Evolutionary conservation across 2,888 invertebrate genomes (phyloP).

Genomic region (Ophion obscuratus): DNA sequence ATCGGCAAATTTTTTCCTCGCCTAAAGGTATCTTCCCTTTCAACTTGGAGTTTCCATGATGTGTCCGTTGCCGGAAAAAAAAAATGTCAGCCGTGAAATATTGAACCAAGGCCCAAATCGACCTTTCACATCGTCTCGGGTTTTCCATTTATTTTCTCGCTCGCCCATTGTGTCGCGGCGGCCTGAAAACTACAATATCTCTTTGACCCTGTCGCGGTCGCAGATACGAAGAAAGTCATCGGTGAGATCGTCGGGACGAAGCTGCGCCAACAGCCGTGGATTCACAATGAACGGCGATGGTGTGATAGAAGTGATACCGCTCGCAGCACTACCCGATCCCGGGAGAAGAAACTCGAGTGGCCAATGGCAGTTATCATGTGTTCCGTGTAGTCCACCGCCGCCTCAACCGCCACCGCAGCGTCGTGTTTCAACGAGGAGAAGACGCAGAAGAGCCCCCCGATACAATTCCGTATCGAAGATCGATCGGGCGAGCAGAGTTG

Average conservation of each 20-base stretch:
- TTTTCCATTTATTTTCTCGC: not conserved
- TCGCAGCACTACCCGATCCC: slow-evolving; percentile 86
- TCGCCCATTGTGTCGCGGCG: not conserved
- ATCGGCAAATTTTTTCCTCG: too few relatives aligned
- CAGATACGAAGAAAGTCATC: slow-evolving; percentile 72
- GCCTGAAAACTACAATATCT: not conserved
- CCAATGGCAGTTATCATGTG: slow-evolving; percentile 81
- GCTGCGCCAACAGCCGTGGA: slow-evolving; percentile 65
- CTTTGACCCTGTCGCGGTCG: slow-evolving; percentile 11
- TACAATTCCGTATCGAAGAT: slow-evolving; percentile 93
- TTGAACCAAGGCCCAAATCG: too few relatives aligned
- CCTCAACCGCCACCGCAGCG: slow-evolving; percentile 69
- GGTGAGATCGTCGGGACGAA: slow-evolving; percentile 64
- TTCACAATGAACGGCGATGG: slow-evolving; percentile 74
- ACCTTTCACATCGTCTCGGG: not conserved
- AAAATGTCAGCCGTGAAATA: too few relatives aligned
- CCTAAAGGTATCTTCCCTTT: too few relatives aligned
- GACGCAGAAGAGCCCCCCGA: slow-evolving; percentile 86
- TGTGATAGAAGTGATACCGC: slow-evolving; percentile 87
- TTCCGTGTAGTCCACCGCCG: slow-evolving; percentile 81
- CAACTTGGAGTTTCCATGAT: too few relatives aligned
- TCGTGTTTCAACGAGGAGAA: slow-evolving; percentile 69
- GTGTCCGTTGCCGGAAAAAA: too few relatives aligned
- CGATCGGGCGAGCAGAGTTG: slow-evolving; percentile 90
- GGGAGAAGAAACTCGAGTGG: slow-evolving; percentile 74